Evolutionary conservation across 30 jellyfish, hydroid and myxozoan genomes (phyloP).

Genomic region (Aurelia aurita complex sp. Pacific): DNA sequence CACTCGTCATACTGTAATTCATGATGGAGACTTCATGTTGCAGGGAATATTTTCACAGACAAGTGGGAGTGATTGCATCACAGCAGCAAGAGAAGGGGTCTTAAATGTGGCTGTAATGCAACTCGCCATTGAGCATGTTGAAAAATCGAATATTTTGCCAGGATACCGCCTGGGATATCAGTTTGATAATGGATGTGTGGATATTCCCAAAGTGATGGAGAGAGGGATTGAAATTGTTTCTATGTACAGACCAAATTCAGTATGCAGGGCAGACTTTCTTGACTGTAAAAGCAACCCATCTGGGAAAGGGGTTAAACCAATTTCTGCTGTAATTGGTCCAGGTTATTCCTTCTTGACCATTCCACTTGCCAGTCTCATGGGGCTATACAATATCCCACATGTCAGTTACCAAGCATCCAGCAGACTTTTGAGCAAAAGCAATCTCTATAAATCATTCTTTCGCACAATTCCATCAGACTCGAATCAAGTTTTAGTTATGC

Average conservation of each 20-base stretch:
- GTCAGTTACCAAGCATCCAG: constrained; percentile 91
- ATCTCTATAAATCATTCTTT: constrained; percentile 82
- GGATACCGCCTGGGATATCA: constrained; percentile 80
- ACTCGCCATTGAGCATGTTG: constrained; percentile 62
- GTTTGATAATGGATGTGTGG: constrained; percentile 80
- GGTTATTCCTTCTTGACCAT: constrained; percentile 76
- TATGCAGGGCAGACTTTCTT: constrained; percentile 84
- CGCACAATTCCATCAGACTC: constrained; percentile 95
- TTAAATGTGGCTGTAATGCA: constrained; percentile 69
- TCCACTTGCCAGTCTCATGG: constrained; percentile 90
- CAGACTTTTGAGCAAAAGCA: constrained; percentile 74
- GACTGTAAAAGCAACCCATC: constrained; percentile 50
- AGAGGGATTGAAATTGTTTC: constrained; percentile 95
- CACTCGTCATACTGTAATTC: constrained; percentile 43
- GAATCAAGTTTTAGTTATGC: constrained; percentile 84
- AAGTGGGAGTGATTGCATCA: constrained; percentile 33
- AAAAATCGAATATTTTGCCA: constrained; percentile 28
- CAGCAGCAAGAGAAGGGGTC: constrained; percentile 53
- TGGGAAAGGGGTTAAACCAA: constrained; percentile 32
- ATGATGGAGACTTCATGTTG: constrained; percentile 78
- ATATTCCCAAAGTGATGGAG: constrained; percentile 79
- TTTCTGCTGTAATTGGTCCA: constrained; percentile 84
- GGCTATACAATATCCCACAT: constrained; percentile 81
- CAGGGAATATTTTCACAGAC: constrained; percentile 79
- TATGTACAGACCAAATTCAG: constrained; percentile 83